Percentiles rank a stretch among this genome's conserved stretches.
phyloP scores from a whole-genome alignment of 2,113 vertebrate species.

The Phainopepla nitens region DNA sequence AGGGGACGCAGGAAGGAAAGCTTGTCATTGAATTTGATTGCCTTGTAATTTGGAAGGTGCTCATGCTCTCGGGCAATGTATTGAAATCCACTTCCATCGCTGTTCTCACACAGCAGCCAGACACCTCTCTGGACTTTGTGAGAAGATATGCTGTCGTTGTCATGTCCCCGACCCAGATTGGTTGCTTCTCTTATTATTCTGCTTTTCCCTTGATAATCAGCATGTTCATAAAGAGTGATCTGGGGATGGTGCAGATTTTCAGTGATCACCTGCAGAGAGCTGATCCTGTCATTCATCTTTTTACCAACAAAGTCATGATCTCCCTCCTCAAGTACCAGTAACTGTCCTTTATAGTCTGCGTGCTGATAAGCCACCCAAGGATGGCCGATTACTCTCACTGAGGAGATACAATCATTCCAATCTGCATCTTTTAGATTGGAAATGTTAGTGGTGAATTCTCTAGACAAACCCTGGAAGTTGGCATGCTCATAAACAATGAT shows the following conservation, averaged over 20 bases:
- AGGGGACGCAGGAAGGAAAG: constrained; percentile 37
- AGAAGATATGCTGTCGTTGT: neutral
- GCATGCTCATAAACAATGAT: neutral
- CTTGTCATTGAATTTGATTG: neutral
- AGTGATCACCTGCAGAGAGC: neutral
- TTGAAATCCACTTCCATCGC: neutral
- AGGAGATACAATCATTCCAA: constrained; percentile 32
- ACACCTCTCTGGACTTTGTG: constrained; percentile 19
- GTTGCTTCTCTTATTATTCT: neutral
- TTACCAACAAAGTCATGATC: neutral
- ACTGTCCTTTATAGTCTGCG: neutral
- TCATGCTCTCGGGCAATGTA: neutral
- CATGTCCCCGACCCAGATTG: neutral
- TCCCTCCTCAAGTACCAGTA: constrained; percentile 29
- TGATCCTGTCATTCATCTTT: constrained; percentile 16
- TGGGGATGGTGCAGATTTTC: neutral
- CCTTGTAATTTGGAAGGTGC: neutral
- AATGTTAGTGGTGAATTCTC: neutral
- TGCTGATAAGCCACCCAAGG: constrained; percentile 51
- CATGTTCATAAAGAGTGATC: constrained; percentile 25
- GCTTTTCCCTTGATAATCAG: neutral
- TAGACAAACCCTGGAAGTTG: constrained; percentile 16
- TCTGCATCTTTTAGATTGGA: neutral
- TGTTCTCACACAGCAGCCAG: neutral
- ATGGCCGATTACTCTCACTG: constrained; percentile 3